phyloP scores from a whole-genome alignment of 2,797 vertebrate species.

The Muraenolepis orangiensis region DNA sequence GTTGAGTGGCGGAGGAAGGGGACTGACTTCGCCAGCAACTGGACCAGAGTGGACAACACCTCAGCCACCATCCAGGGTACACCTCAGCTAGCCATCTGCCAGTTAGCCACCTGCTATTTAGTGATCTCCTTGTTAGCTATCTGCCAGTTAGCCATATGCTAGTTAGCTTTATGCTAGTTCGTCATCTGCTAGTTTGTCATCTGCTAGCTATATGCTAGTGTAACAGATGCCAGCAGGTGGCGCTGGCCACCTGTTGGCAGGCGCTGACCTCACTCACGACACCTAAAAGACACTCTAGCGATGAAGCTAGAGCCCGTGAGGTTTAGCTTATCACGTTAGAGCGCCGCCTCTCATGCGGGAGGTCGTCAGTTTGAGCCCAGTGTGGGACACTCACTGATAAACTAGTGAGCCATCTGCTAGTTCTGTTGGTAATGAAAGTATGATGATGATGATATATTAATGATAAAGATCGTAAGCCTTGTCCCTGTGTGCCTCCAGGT shows the following conservation, averaged over 20 bases:
- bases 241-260: too few relatives aligned
- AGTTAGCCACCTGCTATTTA: background rate
- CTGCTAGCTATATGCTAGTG: background rate
- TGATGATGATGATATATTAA: background rate
- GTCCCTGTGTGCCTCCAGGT: constrained; percentile 33
- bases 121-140: background rate
- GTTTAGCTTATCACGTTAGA: too few relatives aligned
- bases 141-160: background rate
- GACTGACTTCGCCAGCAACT: constrained; percentile 6
- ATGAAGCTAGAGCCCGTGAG: too few relatives aligned
- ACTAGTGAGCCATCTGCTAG: background rate
- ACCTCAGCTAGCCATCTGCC: background rate
- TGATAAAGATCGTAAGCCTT: background rate
- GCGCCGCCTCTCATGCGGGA: too few relatives aligned
- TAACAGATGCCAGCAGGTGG: too few relatives aligned
- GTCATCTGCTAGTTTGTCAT: too few relatives aligned
- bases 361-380: too few relatives aligned
- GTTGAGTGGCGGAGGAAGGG: constrained; percentile 42
- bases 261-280: too few relatives aligned
- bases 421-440: background rate
- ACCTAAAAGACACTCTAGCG: too few relatives aligned
- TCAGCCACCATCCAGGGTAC: background rate
- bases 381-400: too few relatives aligned
- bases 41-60: constrained; percentile 36
- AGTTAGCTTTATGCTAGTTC: too few relatives aligned